Percentiles rank a stretch among this genome's conserved stretches.
Conservation (phyloP, 92 coral and sea anemone genomes). For the Heliopora coerulea region DNA sequence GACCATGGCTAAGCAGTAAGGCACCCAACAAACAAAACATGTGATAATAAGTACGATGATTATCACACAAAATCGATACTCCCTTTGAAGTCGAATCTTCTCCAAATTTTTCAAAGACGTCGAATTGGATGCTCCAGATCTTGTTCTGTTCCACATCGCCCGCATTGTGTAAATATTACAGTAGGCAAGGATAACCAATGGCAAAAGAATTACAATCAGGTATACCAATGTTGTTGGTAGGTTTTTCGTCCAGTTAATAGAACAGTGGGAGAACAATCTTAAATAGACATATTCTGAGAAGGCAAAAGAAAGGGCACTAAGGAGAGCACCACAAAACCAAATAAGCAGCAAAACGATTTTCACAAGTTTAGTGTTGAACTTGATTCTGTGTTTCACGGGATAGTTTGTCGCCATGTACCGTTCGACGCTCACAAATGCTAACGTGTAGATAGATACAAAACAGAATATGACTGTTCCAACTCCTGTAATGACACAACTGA, state of each 20-base stretch:
- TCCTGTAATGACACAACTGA: background rate
- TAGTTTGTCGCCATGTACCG: constrained; percentile 23
- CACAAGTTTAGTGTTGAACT: background rate
- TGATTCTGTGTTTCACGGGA: constrained; percentile 6
- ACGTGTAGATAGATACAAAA: constrained; percentile 2
- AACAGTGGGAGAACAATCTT: background rate
- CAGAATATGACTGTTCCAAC: background rate
- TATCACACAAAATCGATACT: background rate
- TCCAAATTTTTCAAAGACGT: background rate
- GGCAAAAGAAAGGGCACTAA: background rate
- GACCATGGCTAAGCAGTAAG: background rate
- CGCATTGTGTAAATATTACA: background rate
- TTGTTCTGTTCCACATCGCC: background rate
- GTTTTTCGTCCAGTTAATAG: background rate
- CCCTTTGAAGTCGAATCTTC: background rate
- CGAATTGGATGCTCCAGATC: background rate
- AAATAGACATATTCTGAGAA: background rate
- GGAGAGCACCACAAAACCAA: background rate
- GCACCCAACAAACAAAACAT: constrained; percentile 10
- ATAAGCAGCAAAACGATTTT: background rate
- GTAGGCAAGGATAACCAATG: background rate
- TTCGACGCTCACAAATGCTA: constrained; percentile 22
- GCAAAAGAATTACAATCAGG: background rate
- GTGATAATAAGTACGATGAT: background rate
- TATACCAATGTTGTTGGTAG: background rate